phyloP scores from a whole-genome alignment of 1,140 invertebrate genomes.

The Trichomalopsis sarcophagae region DNA sequence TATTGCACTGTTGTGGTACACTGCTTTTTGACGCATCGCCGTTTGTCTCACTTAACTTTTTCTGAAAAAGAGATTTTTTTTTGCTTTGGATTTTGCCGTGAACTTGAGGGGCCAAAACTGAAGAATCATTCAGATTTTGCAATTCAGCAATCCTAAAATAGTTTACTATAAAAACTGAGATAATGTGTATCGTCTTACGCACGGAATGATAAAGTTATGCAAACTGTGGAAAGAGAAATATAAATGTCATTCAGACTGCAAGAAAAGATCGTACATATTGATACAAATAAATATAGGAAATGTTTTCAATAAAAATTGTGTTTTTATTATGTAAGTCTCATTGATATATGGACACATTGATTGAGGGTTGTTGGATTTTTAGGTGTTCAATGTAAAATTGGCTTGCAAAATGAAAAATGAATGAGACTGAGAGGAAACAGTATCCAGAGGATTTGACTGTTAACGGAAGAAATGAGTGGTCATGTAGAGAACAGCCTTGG shows the following conservation, averaged over 20 bases:
- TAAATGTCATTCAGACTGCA: background rate
- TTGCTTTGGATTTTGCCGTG: background rate
- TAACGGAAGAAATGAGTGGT: slow-evolving; percentile 34
- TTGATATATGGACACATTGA: background rate
- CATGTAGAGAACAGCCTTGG: slow-evolving; percentile 29
- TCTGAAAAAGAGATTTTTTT: background rate
- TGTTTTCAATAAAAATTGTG: background rate
- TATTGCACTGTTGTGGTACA: too few relatives aligned
- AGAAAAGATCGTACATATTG: background rate
- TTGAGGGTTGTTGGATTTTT: background rate
- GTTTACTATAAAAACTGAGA: too few relatives aligned
- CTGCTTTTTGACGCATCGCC: background rate
- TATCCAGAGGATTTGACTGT: background rate
- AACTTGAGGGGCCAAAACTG: too few relatives aligned
- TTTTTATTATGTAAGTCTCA: background rate
- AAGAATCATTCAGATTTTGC: background rate
- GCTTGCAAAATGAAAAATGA: slow-evolving; percentile 49
- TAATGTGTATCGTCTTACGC: background rate
- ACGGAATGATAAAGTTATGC: background rate
- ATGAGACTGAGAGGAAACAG: slow-evolving; percentile 12
- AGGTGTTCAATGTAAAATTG: slow-evolving; percentile 15
- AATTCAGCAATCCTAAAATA: background rate
- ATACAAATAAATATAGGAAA: background rate
- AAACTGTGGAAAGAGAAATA: background rate
- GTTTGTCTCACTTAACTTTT: background rate